A percentile compares a stretch with the other conserved stretches of the same genome.
Conservation (phyloP, 2,888 invertebrate genomes). For the Ernsta delagoae region DNA sequence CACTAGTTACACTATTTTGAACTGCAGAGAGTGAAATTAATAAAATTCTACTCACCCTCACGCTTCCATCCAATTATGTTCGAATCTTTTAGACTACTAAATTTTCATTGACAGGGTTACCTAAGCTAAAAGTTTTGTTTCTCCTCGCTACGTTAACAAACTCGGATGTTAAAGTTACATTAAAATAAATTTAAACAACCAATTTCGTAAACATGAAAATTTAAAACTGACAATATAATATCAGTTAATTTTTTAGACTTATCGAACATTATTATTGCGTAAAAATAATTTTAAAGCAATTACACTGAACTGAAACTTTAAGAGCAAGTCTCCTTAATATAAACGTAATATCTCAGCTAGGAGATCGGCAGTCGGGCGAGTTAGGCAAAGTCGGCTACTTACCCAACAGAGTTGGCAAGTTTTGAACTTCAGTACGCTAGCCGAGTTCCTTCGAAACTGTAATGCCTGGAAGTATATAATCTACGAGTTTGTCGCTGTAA, state of each 20-base stretch:
- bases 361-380: slow-evolving; percentile 52
- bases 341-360: slow-evolving; percentile 56
- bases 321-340: slow-evolving; percentile 52
- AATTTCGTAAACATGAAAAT: no score
- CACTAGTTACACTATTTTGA: no score
- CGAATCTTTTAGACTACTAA: slow-evolving; percentile 64
- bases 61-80: slow-evolving; percentile 66
- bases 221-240: no score
- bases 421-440: slow-evolving; percentile 60
- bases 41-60: no score
- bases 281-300: neutral
- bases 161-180: no score
- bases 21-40: no score
- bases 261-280: neutral
- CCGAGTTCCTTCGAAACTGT: slow-evolving; percentile 67
- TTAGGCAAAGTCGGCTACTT: slow-evolving; percentile 58
- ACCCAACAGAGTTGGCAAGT: slow-evolving; percentile 60
- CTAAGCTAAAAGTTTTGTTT: slow-evolving; percentile 50
- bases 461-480: slow-evolving; percentile 72
- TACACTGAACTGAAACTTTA: slow-evolving; percentile 2
- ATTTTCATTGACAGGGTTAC: slow-evolving; percentile 60
- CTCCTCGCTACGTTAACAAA: neutral
- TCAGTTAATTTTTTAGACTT: neutral
- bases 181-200: no score
- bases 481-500: slow-evolving; percentile 67